phyloP scores from a whole-genome alignment of 53 echinoderm and acorn worm genomes.

The Holothuria scabra region DNA sequence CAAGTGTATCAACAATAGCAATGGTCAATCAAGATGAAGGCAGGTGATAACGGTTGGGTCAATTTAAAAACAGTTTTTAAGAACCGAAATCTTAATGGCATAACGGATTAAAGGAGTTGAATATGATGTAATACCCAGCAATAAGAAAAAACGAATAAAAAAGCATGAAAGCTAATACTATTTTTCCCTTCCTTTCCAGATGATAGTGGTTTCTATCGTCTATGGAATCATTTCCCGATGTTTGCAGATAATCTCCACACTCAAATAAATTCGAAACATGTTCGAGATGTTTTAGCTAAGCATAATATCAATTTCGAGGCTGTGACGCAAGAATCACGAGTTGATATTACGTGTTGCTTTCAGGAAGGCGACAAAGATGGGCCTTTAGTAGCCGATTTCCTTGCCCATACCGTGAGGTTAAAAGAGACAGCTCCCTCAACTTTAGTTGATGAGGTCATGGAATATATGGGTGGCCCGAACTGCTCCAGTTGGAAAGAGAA shows the following conservation, averaged over 20 bases:
- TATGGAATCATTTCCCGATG: conserved; percentile 20
- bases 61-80: too few relatives aligned
- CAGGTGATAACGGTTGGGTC: too few relatives aligned
- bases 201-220: conserved; percentile 8
- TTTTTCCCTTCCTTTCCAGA: not conserved
- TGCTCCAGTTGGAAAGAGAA: too few relatives aligned
- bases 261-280: conserved; percentile 8
- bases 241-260: not conserved
- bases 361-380: conserved; percentile 30
- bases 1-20: too few relatives aligned
- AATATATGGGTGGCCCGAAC: conserved; percentile 29
- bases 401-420: conserved; percentile 28
- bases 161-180: too few relatives aligned
- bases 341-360: conserved; percentile 40
- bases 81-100: too few relatives aligned
- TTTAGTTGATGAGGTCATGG: conserved; percentile 37
- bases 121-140: too few relatives aligned
- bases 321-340: conserved; percentile 28
- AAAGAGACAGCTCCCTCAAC: conserved; percentile 1
- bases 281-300: conserved; percentile 18
- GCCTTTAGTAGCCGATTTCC: conserved; percentile 29
- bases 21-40: too few relatives aligned
- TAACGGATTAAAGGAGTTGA: too few relatives aligned
- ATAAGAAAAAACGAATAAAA: too few relatives aligned
- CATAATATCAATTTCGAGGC: not conserved